Conservation (phyloP, 2,797 vertebrate genomes). For the Melanogrammus aeglefinus region DNA sequence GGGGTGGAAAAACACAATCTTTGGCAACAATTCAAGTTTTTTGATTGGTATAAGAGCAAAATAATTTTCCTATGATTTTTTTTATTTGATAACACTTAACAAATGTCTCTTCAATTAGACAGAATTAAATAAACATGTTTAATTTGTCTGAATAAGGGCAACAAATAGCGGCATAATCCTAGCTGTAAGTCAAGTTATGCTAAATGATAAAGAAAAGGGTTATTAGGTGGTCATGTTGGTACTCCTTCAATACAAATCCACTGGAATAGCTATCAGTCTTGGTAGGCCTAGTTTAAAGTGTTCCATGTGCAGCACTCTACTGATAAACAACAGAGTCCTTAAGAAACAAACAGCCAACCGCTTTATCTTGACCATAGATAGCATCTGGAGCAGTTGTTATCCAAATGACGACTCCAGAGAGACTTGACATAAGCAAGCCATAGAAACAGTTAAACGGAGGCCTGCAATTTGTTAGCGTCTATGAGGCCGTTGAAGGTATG, state of each 20-base stretch:
- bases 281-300: conserved; percentile 25
- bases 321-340: conserved; percentile 20
- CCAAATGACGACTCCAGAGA: conserved; percentile 24
- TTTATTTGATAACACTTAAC: background rate
- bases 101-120: background rate
- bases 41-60: background rate
- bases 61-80: background rate
- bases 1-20: background rate
- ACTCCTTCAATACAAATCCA: conserved; percentile 22
- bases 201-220: background rate
- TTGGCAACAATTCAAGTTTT: background rate
- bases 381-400: conserved; percentile 11
- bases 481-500: background rate
- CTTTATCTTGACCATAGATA: conserved; percentile 23
- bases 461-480: conserved; percentile 20
- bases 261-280: conserved; percentile 24
- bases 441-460: conserved; percentile 11
- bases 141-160: background rate
- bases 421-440: conserved; percentile 22
- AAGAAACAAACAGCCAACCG: conserved; percentile 27
- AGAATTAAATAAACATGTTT: background rate
- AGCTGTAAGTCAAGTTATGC: background rate
- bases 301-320: conserved; percentile 21
- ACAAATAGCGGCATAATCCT: background rate
- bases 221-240: background rate